Evolutionary conservation across 2,797 vertebrate species (phyloP).

Genomic region (Danio jaintianensis): DNA sequence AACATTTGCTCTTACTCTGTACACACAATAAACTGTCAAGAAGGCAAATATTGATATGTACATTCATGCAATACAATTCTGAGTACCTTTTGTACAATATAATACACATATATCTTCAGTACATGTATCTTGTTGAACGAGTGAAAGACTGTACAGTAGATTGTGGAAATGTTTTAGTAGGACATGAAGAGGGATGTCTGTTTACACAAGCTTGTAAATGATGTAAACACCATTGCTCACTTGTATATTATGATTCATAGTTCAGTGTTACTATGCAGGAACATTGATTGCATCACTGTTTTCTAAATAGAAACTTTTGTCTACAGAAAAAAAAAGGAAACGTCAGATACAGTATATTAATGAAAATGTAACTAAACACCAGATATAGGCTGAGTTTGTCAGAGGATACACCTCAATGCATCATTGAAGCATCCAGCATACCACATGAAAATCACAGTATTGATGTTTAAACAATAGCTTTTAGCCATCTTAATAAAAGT

Average conservation of each 20-base stretch:
- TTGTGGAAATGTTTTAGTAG: constrained; percentile 31
- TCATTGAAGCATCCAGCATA: constrained; percentile 3
- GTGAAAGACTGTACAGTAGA: constrained; percentile 35
- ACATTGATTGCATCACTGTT: constrained; percentile 42
- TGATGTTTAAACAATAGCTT: constrained; percentile 8
- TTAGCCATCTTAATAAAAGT: not conserved
- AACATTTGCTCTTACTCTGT: constrained; percentile 70
- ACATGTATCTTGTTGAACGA: constrained; percentile 37
- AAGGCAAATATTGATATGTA: constrained; percentile 81
- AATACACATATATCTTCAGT: constrained; percentile 60
- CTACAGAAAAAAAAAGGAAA: not conserved
- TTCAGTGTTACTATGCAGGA: constrained; percentile 40
- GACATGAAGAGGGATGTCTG: constrained; percentile 8
- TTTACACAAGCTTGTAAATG: constrained; percentile 33
- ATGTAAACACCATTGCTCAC: constrained; percentile 46
- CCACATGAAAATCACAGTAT: constrained; percentile 21
- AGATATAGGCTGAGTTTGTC: constrained; percentile 16
- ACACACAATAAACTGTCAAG: constrained; percentile 72
- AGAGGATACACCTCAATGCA: constrained; percentile 14
- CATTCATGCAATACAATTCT: constrained; percentile 82
- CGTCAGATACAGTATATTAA: not conserved
- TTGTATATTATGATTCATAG: constrained; percentile 39
- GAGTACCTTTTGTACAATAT: constrained; percentile 65
- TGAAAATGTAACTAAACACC: not conserved
- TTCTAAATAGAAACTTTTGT: constrained; percentile 30